These are phyloP conservation scores for Argyrosomus japonicus DNA, from an alignment of 2,113 vertebrate genomes.

Conservation along the genomic window DNA sequence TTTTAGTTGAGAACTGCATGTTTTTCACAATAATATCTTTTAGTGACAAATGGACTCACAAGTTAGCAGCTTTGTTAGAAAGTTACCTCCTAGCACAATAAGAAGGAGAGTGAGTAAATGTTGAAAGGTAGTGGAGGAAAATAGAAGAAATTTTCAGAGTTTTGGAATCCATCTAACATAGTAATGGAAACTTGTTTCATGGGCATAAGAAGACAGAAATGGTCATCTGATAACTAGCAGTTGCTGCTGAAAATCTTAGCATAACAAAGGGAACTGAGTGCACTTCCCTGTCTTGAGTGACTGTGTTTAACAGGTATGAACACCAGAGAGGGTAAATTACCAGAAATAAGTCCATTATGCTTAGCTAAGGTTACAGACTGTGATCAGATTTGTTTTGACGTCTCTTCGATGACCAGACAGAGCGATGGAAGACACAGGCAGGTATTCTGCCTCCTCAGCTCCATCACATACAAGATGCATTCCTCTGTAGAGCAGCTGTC, in stretches of 20 bases:
- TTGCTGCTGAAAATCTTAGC: constrained; percentile 20
- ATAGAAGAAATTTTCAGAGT: not conserved
- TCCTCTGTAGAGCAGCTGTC: constrained; percentile 51
- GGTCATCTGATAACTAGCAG: constrained; percentile 9
- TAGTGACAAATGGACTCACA: not conserved
- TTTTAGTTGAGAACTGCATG: too few species aligned
- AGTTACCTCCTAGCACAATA: not conserved
- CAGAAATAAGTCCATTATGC: constrained; percentile 58
- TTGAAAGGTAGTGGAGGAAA: not conserved
- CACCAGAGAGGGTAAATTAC: constrained; percentile 48
- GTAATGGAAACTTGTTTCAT: not conserved
- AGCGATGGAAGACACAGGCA: constrained; percentile 27
- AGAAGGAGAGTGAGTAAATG: not conserved
- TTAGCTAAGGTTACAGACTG: constrained; percentile 48
- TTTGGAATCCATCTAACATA: not conserved
- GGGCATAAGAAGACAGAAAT: not conserved
- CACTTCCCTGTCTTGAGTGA: constrained; percentile 27
- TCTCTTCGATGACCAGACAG: constrained; percentile 48
- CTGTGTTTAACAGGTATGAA: constrained; percentile 40
- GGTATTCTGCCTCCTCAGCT: constrained; percentile 56
- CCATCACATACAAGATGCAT: constrained; percentile 34
- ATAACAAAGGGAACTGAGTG: constrained; percentile 25
- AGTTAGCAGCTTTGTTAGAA: not conserved
- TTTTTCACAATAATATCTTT: too few species aligned
- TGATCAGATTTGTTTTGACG: constrained; percentile 61